Evolutionary conservation across 2,888 invertebrate species (phyloP).

Genomic region (Zhuqinia jingwanae): DNA sequence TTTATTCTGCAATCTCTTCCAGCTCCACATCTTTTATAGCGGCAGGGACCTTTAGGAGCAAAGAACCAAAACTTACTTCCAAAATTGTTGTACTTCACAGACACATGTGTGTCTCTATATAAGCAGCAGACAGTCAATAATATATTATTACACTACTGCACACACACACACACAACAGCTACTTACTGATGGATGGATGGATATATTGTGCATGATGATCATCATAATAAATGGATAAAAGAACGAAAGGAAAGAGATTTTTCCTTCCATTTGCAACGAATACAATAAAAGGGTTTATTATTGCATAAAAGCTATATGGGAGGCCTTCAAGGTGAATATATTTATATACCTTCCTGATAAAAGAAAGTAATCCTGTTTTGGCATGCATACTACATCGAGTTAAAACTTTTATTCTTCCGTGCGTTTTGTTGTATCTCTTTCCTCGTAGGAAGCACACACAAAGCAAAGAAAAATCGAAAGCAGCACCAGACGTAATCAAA

Average conservation of each 20-base stretch:
- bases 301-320: conserved; percentile 27
- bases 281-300: conserved; percentile 52
- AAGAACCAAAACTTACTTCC: too few species aligned
- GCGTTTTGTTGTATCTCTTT: conserved; percentile 39
- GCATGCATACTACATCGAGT: conserved; percentile 32
- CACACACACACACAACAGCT: too few species aligned
- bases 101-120: too few species aligned
- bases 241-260: conserved; percentile 38
- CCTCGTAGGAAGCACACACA: not conserved
- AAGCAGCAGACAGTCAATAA: too few species aligned
- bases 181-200: too few species aligned
- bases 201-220: not conserved
- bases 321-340: conserved; percentile 23
- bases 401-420: conserved; percentile 39
- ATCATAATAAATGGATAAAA: conserved; percentile 21
- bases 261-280: conserved; percentile 43
- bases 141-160: too few species aligned
- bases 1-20: conserved; percentile 85
- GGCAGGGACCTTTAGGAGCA: conserved; percentile 45
- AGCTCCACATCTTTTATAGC: conserved; percentile 84
- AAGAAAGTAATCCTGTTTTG: conserved; percentile 44
- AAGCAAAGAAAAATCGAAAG: too few species aligned
- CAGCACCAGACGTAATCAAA: conserved; percentile 40
- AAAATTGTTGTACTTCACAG: too few species aligned
- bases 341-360: conserved; percentile 5